phyloP scores from a whole-genome alignment of 2,888 invertebrate genomes.

The Andricus curvator region DNA sequence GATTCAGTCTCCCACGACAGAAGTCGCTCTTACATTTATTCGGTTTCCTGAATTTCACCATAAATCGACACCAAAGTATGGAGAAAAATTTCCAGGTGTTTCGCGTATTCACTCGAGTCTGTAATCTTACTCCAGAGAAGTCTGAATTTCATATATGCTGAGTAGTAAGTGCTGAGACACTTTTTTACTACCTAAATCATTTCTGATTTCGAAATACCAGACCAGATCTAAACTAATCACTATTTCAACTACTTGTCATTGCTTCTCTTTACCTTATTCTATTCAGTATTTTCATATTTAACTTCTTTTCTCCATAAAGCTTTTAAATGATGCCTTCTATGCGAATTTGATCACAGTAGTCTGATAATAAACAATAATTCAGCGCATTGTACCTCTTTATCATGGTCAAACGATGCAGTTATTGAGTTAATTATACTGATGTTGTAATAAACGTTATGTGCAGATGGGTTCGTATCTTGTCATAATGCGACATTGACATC shows the following conservation, averaged over 20 bases:
- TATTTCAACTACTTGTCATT: too few species aligned
- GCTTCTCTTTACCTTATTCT: too few species aligned
- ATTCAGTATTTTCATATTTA: too few species aligned
- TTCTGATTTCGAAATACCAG: not conserved
- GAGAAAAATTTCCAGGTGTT: not conserved
- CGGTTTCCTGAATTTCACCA: not conserved
- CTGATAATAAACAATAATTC: not conserved
- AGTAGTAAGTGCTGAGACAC: not conserved
- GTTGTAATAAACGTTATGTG: slow-evolving; percentile 3
- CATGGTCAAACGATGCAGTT: not conserved
- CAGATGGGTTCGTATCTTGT: not conserved
- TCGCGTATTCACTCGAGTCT: not conserved
- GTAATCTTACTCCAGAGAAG: not conserved
- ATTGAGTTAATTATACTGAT: slow-evolving; percentile 4
- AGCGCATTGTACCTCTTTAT: not conserved
- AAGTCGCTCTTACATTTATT: slow-evolving; percentile 59
- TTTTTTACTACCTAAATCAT: not conserved
- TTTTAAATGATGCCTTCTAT: not conserved
- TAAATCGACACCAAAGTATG: not conserved
- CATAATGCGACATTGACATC: not conserved
- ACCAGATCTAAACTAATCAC: too few species aligned
- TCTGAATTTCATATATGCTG: not conserved
- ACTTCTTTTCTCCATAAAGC: too few species aligned
- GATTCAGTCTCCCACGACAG: slow-evolving; percentile 63
- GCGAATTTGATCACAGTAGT: not conserved